A percentile compares a stretch with the other conserved stretches of the same genome.
These are phyloP conservation scores for Labrus mixtus DNA, from an alignment of 2,113 vertebrate genomes.

Conservation along the genomic window DNA sequence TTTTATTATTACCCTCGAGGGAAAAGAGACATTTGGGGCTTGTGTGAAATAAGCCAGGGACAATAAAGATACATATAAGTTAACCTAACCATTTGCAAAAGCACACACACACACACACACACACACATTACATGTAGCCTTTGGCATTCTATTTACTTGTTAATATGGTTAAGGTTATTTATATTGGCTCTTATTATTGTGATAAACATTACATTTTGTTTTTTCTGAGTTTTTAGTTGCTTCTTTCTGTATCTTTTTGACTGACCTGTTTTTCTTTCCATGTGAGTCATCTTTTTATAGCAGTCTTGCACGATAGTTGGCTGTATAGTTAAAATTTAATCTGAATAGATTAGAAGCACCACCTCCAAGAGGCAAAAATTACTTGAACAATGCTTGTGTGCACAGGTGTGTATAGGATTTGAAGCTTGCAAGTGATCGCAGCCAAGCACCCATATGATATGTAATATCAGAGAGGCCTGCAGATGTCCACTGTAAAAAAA, in stretches of 20 bases:
- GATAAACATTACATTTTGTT: not conserved
- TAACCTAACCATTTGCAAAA: too few species aligned
- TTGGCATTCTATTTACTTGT: too few species aligned
- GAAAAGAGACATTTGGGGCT: slow-evolving; percentile 39
- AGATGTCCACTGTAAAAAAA: not conserved
- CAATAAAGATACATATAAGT: too few species aligned
- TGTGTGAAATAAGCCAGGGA: not conserved
- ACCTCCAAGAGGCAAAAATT: slow-evolving; percentile 44
- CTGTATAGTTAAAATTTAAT: slow-evolving; percentile 27
- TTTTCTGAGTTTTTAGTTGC: not conserved
- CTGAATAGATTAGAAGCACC: slow-evolving; percentile 49
- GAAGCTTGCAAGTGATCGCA: slow-evolving; percentile 23
- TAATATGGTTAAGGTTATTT: too few species aligned
- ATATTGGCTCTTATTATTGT: not conserved
- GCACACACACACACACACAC: too few species aligned
- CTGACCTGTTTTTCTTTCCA: not conserved
- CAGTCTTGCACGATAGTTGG: slow-evolving; percentile 9
- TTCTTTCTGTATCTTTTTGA: not conserved
- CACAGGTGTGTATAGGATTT: slow-evolving; percentile 47
- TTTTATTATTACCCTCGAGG: slow-evolving; percentile 72
- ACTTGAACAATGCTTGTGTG: slow-evolving; percentile 41
- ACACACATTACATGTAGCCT: too few species aligned
- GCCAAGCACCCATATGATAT: slow-evolving; percentile 9
- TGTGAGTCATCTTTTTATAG: not conserved
- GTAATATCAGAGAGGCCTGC: slow-evolving; percentile 7